A percentile compares a stretch with the other conserved stretches of the same genome.
These are phyloP conservation scores for Amazona vittata DNA, from an alignment of 2,113 vertebrate species.

Conservation along the genomic window DNA sequence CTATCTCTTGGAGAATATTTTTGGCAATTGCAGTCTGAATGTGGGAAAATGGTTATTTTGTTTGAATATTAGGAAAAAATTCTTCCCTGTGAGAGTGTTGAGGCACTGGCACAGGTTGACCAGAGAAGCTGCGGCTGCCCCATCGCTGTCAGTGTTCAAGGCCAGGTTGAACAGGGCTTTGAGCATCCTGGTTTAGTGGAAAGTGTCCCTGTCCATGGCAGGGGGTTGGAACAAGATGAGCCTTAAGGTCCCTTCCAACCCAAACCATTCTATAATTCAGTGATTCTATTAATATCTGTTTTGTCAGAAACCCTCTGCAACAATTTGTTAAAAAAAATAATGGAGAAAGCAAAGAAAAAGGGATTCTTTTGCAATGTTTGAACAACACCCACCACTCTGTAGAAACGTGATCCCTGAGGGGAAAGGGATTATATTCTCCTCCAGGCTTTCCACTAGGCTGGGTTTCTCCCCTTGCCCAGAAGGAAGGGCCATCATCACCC, in stretches of 20 bases:
- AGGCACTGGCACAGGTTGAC: too few relatives aligned
- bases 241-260: not conserved
- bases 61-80: not conserved
- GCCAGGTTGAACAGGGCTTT: not conserved
- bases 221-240: not conserved
- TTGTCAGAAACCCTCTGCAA: not conserved
- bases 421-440: not conserved
- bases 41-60: not conserved
- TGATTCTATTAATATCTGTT: not conserved
- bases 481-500: not conserved
- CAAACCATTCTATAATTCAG: not conserved
- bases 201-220: not conserved
- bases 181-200: not conserved
- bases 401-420: not conserved
- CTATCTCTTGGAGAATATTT: not conserved
- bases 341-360: not conserved
- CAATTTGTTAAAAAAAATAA: not conserved
- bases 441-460: not conserved
- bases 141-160: not conserved
- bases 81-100: not conserved
- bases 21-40: not conserved
- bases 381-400: not conserved
- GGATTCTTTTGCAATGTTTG: conserved; percentile 26
- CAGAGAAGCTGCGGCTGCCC: not conserved
- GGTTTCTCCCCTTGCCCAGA: not conserved